Evolutionary conservation across 2,797 vertebrate genomes (phyloP).

Genomic region (Sebastiscus tertius): DNA sequence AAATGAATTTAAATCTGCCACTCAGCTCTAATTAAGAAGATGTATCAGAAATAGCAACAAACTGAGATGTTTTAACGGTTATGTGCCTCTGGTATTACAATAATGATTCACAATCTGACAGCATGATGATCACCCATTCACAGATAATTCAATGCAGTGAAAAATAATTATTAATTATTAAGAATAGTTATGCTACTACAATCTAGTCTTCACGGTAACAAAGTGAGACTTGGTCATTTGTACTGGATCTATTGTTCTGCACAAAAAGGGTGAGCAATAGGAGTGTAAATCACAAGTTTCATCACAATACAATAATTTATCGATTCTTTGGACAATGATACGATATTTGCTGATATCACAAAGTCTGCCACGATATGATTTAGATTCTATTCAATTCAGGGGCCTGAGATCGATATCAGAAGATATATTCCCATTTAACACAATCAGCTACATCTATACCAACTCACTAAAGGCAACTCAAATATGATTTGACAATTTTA

Average conservation of each 20-base stretch:
- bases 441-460: no score
- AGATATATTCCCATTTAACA: no score
- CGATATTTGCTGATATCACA: no score
- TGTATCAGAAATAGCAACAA: constrained; percentile 45
- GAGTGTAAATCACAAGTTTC: no score
- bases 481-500: no score
- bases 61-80: constrained; percentile 37
- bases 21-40: constrained; percentile 52
- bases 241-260: not conserved
- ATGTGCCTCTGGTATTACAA: constrained; percentile 25
- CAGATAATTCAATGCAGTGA: not conserved
- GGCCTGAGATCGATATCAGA: no score
- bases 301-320: no score
- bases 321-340: no score
- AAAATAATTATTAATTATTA: not conserved
- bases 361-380: no score
- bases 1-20: constrained; percentile 52
- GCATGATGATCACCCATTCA: not conserved
- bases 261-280: not conserved
- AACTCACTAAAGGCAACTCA: no score
- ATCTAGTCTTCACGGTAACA: not conserved
- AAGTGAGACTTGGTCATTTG: not conserved
- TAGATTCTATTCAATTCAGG: fast-evolving
- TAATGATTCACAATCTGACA: constrained; percentile 20
- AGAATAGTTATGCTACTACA: not conserved